phyloP scores from a whole-genome alignment of 2,888 invertebrate species.

The Tetropium fuscum region DNA sequence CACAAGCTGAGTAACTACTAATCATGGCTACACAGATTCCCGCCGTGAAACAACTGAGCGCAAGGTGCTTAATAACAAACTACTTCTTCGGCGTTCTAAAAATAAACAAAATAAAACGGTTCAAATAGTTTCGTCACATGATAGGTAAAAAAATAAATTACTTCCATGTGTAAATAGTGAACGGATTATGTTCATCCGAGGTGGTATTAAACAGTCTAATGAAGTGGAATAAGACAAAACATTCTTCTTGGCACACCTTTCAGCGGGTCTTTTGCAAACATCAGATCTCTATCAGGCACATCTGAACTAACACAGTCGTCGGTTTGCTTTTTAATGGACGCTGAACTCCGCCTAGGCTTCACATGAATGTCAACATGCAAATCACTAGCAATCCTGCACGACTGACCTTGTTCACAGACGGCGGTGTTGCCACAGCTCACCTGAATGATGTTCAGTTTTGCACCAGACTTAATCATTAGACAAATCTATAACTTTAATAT shows the following conservation, averaged over 20 bases:
- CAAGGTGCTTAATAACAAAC: constrained; percentile 7
- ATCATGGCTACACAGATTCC: background rate
- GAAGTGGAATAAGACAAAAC: constrained; percentile 3
- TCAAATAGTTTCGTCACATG: background rate
- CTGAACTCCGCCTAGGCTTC: constrained; percentile 32
- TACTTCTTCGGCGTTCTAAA: background rate
- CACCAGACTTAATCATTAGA: too few relatives aligned
- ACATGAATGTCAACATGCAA: constrained; percentile 40
- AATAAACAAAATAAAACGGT: background rate
- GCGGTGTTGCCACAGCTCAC: constrained; percentile 27
- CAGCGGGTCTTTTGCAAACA: constrained; percentile 31
- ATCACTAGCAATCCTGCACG: constrained; percentile 28
- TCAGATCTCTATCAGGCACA: constrained; percentile 33
- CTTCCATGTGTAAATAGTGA: background rate
- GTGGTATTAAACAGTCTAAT: constrained; percentile 13
- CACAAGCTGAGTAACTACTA: background rate
- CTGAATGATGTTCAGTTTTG: too few relatives aligned
- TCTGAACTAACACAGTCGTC: constrained; percentile 25
- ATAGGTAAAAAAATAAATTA: background rate
- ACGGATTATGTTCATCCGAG: background rate
- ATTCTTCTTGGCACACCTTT: constrained; percentile 20
- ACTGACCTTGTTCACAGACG: constrained; percentile 30
- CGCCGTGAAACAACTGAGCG: constrained; percentile 1
- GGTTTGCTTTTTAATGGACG: constrained; percentile 33
- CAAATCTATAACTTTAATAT: too few relatives aligned